Percentiles rank a stretch among this genome's conserved stretches.
phyloP scores from a whole-genome alignment of 2,797 vertebrate genomes.

The Pogoniulus pusillus region DNA sequence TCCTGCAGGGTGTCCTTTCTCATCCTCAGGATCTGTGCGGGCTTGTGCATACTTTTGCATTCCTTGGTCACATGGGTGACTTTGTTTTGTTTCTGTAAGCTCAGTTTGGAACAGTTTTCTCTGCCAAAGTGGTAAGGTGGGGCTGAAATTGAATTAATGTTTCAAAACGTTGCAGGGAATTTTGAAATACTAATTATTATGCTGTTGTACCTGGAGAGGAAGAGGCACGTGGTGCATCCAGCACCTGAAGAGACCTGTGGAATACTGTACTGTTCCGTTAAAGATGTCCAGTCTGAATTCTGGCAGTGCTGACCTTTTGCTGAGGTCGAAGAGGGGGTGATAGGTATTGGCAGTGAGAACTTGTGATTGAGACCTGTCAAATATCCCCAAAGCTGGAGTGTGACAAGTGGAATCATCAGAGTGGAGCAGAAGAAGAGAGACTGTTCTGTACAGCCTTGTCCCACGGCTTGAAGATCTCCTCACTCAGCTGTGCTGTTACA shows the following conservation, averaged over 20 bases:
- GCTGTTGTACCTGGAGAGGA: not conserved
- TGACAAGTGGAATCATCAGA: fast-evolving
- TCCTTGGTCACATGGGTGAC: not conserved
- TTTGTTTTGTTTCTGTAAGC: not conserved
- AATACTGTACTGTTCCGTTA: not conserved
- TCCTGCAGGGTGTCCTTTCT: not conserved
- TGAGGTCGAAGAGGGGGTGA: not conserved
- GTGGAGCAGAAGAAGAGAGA: not conserved
- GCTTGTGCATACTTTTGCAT: not conserved
- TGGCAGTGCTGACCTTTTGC: not conserved
- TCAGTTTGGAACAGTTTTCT: not conserved
- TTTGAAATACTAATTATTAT: not conserved
- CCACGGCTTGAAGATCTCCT: not conserved
- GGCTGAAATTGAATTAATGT: not conserved
- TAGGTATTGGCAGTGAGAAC: not conserved
- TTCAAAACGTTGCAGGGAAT: not conserved
- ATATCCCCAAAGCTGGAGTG: too few relatives aligned
- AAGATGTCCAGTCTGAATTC: not conserved
- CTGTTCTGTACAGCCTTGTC: not conserved
- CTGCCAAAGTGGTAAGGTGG: not conserved
- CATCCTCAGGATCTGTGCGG: not conserved
- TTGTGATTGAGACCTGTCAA: not conserved
- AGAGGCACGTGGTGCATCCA: not conserved
- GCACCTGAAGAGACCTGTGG: too few relatives aligned
- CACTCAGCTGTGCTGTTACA: not conserved